Evolutionary conservation across 2,113 vertebrate species (phyloP), one percentile per base, ranked within the genome.

Genomic region (Dermatemys mawii): DNA sequence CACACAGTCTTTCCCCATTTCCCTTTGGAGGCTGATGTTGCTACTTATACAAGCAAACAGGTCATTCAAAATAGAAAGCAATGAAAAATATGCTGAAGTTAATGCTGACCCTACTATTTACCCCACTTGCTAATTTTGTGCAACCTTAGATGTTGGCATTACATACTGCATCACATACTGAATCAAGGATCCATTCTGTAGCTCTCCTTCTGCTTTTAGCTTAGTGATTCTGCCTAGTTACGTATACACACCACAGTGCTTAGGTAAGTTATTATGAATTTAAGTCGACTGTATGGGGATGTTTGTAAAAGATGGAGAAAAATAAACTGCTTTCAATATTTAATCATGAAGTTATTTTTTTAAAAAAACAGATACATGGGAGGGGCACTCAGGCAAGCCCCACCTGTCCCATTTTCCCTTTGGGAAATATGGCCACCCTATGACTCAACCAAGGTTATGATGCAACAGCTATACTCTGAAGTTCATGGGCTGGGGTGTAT

Each of bases 21-120:
- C 78, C 32, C 60, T 57, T 83, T 88, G 54, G 41, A 94, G 92
- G 26, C 17, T 51, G 26, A 70, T 79, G 84, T 92, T 54, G 44
- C 41, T 88, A 87, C 70, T 93, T 17, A 22, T 21, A 84, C 5
- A 91, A 79, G 17, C 83, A 87, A 49, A 94, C 22, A 55, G 60
- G 70, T 81, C 0, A 0, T 44, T 92, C 55, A 86, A 93, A 93
- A 86, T 2, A 81, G 19, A 8, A 79, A 87, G 14, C 7, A 90
- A 73, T 50, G 35, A 88, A 95, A 92, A 93, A 85, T 60, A 91
- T 4, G 29, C 86, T 48, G 6, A 92, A 90, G 86, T 53, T 12
- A n/a, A 17, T 63, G 70, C 70, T 60, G 54, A 81, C 19, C 12
- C 10, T 46, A 51, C 3, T 92, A 35, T 57, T 57, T 90, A 53